Base-by-base conservation (phyloP, 23 tunicate species). In the Halocynthia aurantium region DNA sequence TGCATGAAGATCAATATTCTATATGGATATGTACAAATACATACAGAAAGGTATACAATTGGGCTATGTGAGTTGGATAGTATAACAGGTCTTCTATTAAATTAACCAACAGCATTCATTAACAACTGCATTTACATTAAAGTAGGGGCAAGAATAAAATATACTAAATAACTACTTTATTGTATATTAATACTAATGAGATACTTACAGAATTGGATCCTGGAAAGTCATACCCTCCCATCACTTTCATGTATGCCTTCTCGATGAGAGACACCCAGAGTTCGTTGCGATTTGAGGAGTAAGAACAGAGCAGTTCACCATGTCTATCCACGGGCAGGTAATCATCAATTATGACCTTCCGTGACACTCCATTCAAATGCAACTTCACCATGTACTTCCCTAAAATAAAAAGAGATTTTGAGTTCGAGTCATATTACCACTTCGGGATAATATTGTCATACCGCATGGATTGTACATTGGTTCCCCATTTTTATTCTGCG, bases 191-290 rank as follows among this genome's bases (percentile, higher is more conserved):
- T 31, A 31, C 44, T 31, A 31, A 31, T 1, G 44, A 4, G 44
- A 31, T 13, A 81, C 96, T 89, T 51, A 89, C 96, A 8, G 95
- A 88, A 73, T 85, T 94, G 8, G 95, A 88, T 15, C 98, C 98
- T 0, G 98, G 98, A 77, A 94, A 94, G 62, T 94, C 98, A 67
- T 94, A 94, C 17, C 98, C 98, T 5, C 98, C 98, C 98, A 94
- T 94, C 57, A 94, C 98, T 60, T 94, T 94, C 98, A 93, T 83
- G 77, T 93, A 93, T 6, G 98, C 98, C 52, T 93, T 93, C 50
- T 93, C 98, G 55, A 93, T 82, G 75, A 93, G 66, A 7, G 91
- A 81, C 52, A 91, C 89, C 97, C 97, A 91, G 52, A 91, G 57
- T 77, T 91, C 97, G 69, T 86, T 91, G 12, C 73, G 62, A 56